Conservation (phyloP, 2,888 invertebrate genomes). For the Microplitis manilae region DNA sequence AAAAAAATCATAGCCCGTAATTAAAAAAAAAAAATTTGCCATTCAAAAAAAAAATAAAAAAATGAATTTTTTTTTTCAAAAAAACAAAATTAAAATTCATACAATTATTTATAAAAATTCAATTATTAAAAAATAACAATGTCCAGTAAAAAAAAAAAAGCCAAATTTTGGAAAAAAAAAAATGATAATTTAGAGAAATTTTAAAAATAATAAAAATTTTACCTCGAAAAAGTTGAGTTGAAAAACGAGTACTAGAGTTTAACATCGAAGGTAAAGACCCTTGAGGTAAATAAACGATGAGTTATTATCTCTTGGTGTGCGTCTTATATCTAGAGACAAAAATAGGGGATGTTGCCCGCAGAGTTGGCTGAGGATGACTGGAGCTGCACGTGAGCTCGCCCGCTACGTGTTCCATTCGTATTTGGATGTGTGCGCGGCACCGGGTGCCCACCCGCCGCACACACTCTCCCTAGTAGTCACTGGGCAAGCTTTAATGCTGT, state of each 20-base stretch:
- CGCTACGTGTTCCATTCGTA: background rate
- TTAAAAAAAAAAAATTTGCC: no score
- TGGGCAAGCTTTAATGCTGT: slow-evolving; percentile 34
- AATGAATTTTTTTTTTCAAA: no score
- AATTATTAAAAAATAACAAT: no score
- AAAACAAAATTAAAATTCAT: no score
- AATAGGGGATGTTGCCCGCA: slow-evolving; percentile 44
- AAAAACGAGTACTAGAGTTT: background rate
- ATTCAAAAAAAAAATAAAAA: no score
- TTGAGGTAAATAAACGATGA: background rate
- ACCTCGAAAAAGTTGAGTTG: background rate
- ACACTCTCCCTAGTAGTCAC: slow-evolving; percentile 36
- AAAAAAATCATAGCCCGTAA: no score
- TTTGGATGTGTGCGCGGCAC: slow-evolving; percentile 5
- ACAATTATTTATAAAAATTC: no score
- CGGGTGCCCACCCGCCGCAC: slow-evolving; percentile 15
- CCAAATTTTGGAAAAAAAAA: background rate
- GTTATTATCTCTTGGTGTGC: background rate
- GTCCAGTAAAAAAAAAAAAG: no score
- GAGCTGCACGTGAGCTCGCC: slow-evolving; percentile 16
- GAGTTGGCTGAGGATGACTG: slow-evolving; percentile 44
- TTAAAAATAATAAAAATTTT: background rate
- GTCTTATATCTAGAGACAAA: background rate
- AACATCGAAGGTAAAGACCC: slow-evolving; percentile 2
- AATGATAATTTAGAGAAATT: background rate